phyloP scores from a whole-genome alignment of 2,113 vertebrate genomes.

The Cynoglossus semilaevis region DNA sequence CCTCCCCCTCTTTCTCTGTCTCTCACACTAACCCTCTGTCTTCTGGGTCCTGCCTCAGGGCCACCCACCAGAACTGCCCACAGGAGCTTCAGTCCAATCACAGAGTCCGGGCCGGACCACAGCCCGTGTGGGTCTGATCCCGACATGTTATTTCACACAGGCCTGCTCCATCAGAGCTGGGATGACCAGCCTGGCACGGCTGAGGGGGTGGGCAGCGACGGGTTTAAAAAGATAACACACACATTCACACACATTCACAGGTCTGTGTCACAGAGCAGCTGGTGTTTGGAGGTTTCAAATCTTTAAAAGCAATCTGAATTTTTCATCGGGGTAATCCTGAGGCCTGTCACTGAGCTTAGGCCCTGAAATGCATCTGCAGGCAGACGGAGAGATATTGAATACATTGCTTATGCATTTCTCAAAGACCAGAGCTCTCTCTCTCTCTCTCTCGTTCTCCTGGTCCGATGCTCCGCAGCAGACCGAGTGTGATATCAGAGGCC shows the following conservation, averaged over 20 bases:
- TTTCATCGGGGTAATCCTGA: slow-evolving; percentile 3
- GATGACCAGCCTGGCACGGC: neutral
- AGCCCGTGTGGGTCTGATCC: slow-evolving; percentile 17
- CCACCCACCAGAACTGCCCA: too few species aligned
- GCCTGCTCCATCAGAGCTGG: slow-evolving; percentile 11
- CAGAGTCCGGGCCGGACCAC: too few species aligned
- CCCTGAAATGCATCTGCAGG: slow-evolving; percentile 14
- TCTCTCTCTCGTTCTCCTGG: slow-evolving; percentile 6
- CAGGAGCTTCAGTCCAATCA: too few species aligned
- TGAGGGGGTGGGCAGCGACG: neutral
- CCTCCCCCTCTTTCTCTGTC: too few species aligned
- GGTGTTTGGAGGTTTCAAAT: slow-evolving; percentile 17
- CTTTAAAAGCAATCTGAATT: slow-evolving; percentile 22
- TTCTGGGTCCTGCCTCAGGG: too few species aligned
- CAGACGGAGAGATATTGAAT: slow-evolving; percentile 3
- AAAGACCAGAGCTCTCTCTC: slow-evolving; percentile 8
- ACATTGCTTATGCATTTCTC: slow-evolving; percentile 16
- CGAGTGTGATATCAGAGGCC: neutral
- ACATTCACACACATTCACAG: neutral
- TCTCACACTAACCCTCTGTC: too few species aligned
- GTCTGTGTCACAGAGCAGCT: slow-evolving; percentile 3
- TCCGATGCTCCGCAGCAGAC: slow-evolving; percentile 5
- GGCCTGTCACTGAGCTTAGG: slow-evolving; percentile 3
- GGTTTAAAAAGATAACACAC: slow-evolving; percentile 29
- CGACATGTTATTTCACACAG: slow-evolving; percentile 24